Evolutionary conservation across 2,888 invertebrate species (phyloP).

Genomic region (Stenurella melanura): DNA sequence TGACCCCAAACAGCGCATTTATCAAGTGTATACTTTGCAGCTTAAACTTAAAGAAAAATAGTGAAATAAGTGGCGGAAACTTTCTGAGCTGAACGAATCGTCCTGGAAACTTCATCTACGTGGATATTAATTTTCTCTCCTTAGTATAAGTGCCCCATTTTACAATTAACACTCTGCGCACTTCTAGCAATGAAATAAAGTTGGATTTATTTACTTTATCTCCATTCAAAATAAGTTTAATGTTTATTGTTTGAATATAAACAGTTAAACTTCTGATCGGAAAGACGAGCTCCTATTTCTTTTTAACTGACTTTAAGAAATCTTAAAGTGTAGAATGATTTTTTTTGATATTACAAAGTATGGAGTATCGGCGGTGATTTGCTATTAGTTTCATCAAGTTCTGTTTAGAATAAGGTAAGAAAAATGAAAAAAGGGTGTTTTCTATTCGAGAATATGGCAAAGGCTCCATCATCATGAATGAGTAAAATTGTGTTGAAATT

Average conservation of each 20-base stretch:
- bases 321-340: too few relatives aligned
- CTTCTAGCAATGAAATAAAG: neutral
- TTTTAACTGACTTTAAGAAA: too few relatives aligned
- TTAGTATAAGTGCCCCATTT: neutral
- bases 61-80: neutral
- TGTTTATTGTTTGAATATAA: neutral
- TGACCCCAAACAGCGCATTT: constrained; percentile 7
- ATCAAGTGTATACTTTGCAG: neutral
- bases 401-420: too few relatives aligned
- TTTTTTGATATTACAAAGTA: too few relatives aligned
- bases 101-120: neutral
- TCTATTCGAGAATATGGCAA: too few relatives aligned
- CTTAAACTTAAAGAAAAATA: neutral
- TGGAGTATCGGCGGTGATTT: too few relatives aligned
- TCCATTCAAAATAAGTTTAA: neutral
- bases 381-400: too few relatives aligned
- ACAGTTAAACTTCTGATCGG: too few relatives aligned
- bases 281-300: too few relatives aligned
- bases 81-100: neutral
- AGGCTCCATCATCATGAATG: too few relatives aligned
- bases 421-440: too few relatives aligned
- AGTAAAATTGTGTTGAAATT: too few relatives aligned
- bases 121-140: neutral
- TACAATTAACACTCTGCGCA: neutral
- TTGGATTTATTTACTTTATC: neutral